Evolutionary conservation across 2,888 invertebrate species (phyloP).

Genomic region (Trimorus sp.): DNA sequence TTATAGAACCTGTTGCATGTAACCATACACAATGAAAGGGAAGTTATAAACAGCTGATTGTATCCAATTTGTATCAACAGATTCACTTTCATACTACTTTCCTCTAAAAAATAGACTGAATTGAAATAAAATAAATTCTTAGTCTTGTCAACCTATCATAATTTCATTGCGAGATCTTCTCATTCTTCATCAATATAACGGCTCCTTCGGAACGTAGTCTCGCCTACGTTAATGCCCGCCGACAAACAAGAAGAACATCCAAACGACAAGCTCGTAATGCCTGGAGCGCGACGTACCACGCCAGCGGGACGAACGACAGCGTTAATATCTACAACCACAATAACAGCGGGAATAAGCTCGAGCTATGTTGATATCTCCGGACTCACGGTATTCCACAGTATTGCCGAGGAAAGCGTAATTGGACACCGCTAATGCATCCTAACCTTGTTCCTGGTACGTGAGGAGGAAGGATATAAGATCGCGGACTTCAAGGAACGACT

Average conservation of each 20-base stretch:
- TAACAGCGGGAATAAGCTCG: constrained; percentile 60
- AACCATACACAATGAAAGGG: too few species aligned
- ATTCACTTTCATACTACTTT: too few species aligned
- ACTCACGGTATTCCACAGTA: constrained; percentile 31
- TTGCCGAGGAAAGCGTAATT: constrained; percentile 67
- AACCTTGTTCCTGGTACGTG: constrained; percentile 71
- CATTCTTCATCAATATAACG: constrained; percentile 43
- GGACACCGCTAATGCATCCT: constrained; percentile 74
- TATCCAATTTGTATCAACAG: too few species aligned
- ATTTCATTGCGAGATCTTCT: constrained; percentile 2
- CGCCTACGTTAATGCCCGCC: constrained; percentile 49
- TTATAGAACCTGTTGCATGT: too few species aligned
- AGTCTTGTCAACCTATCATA: constrained; percentile 19
- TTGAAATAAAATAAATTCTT: constrained; percentile 31
- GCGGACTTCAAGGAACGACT: constrained; percentile 11
- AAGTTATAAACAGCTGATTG: too few species aligned
- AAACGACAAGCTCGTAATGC: constrained; percentile 45
- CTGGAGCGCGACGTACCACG: constrained; percentile 36
- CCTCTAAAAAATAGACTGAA: constrained; percentile 6
- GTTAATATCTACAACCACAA: constrained; percentile 63
- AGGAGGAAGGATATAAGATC: constrained; percentile 67
- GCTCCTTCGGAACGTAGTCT: constrained; percentile 33
- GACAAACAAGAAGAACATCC: constrained; percentile 53
- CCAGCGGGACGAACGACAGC: constrained; percentile 37
- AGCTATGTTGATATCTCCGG: constrained; percentile 41